Base-by-base conservation (phyloP, 2,113 vertebrate species). In the Solenodon paradoxus region DNA sequence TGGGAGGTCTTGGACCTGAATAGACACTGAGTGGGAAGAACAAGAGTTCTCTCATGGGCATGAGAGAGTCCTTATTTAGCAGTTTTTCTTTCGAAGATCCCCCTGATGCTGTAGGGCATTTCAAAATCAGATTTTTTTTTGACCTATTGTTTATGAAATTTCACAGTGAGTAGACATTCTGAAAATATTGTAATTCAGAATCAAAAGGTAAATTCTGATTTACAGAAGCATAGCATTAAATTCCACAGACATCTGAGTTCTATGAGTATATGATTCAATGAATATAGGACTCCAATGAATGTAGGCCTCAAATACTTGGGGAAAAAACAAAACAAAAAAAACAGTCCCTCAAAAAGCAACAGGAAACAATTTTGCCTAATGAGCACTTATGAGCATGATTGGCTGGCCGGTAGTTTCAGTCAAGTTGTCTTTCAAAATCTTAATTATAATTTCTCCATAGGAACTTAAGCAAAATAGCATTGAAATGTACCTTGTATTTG, bases 351-450 rank as follows among this genome's bases (percentile, higher is more conserved):
- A 53, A 79, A 96, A 94, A 83, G n/a, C 55, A 88, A 68, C 66
- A 57, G 47, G 19, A 82, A 95, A 97, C 49, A 96, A 82, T 95
- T 75, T 35, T 72, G 57, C 71, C 68, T 92, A 88, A 95, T 82
- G 96, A 97, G 95, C 84, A 86, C 72, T 95, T 90, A 85, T 82
- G 30, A 82, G 77, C 63, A 53, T 35, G 85, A 42, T 94, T 66
- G 90, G 38, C 81, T 94, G 94, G 94, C 85, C 95, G 79, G 85
- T 77, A 95, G 45, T 96, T 97, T 96, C 95, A 95, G 88, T 74
- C 81, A 95, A 88, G 78, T 82, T 92, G 94, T 88, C 93, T 95
- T 97, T 96, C 77, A 92, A 96, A 94, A 72, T 59, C 42, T 79
- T 91, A 92, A 88, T 94, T 88, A 94, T 79, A 85, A 53, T 90